Evolutionary conservation across 2,113 vertebrate genomes (phyloP).

Genomic region (Tiliqua scincoides): DNA sequence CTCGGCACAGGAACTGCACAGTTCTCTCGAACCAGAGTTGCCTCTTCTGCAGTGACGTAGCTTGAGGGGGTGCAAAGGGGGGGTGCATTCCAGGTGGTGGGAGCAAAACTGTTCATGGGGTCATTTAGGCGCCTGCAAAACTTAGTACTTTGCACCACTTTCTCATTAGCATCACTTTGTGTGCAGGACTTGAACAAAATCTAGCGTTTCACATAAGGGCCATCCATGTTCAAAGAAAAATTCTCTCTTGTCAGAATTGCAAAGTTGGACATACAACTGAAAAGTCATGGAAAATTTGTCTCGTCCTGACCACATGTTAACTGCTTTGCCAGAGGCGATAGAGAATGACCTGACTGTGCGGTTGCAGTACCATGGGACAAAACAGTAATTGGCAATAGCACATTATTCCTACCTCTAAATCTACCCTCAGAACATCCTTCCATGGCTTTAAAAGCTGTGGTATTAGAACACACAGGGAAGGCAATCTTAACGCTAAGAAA

Average conservation of each 20-base stretch:
- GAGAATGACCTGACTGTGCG: background rate
- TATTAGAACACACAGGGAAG: too few species aligned
- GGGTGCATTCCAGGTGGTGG: too few species aligned
- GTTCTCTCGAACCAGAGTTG: background rate
- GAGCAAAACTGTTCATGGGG: too few species aligned
- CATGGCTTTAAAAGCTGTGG: too few species aligned
- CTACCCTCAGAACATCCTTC: too few species aligned
- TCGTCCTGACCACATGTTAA: background rate
- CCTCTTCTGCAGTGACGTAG: too few species aligned
- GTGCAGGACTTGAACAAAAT: background rate
- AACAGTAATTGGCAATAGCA: too few species aligned
- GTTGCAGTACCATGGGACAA: background rate
- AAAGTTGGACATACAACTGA: background rate
- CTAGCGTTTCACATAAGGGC: background rate
- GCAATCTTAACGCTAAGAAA: too few species aligned
- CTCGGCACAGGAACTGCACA: background rate
- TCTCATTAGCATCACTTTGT: background rate
- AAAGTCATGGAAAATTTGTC: background rate
- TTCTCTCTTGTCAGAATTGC: background rate
- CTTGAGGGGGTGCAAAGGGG: too few species aligned
- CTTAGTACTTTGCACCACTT: too few species aligned
- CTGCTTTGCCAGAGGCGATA: background rate
- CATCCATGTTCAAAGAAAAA: background rate
- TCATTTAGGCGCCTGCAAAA: too few species aligned
- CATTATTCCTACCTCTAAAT: too few species aligned